Evolutionary conservation across 2,113 vertebrate genomes (phyloP).

Genomic region (Eurypyga helias): DNA sequence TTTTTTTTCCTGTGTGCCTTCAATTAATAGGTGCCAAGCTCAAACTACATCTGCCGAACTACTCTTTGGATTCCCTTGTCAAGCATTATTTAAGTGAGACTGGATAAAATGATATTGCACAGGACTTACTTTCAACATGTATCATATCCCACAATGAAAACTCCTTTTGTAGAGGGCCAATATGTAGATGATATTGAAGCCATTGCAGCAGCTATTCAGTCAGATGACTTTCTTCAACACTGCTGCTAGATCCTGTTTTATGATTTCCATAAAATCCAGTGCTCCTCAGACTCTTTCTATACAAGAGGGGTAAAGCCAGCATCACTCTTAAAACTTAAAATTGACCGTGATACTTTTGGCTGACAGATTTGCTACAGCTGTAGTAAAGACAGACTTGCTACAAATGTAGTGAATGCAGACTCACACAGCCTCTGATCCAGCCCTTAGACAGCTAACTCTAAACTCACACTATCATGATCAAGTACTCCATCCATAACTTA

Average conservation of each 20-base stretch:
- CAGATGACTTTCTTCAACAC: neutral
- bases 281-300: neutral
- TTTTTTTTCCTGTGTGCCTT: neutral
- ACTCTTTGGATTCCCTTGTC: neutral
- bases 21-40: neutral
- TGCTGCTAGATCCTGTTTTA: neutral
- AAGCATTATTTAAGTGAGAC: neutral
- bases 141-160: neutral
- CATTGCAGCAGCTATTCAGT: neutral
- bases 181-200: neutral
- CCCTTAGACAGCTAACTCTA: neutral
- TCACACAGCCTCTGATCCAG: neutral
- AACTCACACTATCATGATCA: neutral
- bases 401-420: neutral
- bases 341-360: neutral
- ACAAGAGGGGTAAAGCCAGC: neutral
- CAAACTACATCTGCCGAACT: neutral
- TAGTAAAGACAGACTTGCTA: neutral
- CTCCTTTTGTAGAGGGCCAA: neutral
- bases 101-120: neutral
- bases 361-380: neutral
- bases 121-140: neutral
- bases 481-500: neutral
- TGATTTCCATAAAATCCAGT: neutral
- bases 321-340: neutral